Conservation (phyloP, 2,113 vertebrate genomes). For the Callipepla californica region DNA sequence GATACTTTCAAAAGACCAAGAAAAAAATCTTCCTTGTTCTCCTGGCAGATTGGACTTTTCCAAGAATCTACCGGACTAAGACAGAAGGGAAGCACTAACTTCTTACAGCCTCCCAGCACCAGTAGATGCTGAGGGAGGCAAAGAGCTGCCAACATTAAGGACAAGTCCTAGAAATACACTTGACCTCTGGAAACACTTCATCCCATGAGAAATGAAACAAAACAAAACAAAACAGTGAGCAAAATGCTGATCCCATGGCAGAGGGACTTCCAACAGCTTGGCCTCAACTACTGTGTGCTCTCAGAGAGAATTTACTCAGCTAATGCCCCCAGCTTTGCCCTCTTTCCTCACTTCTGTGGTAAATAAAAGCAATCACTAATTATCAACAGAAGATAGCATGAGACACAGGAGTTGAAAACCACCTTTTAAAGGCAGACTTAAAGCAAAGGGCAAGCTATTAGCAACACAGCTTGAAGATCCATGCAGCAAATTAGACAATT, state of each 20-base stretch:
- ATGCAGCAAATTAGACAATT: conserved; percentile 15
- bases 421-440: conserved; percentile 4
- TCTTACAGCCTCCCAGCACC: not conserved
- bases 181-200: not conserved
- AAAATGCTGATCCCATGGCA: accelerated
- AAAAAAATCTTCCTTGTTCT: not conserved
- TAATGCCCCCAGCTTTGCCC: not conserved
- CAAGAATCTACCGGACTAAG: not conserved
- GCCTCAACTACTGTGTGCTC: not conserved
- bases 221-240: not conserved
- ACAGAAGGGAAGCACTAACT: accelerated
- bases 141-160: not conserved
- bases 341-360: not conserved
- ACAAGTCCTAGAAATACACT: not conserved
- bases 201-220: not conserved
- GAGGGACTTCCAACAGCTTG: accelerated
- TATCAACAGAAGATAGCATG: not conserved
- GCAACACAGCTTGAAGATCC: conserved; percentile 17
- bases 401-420: conserved; percentile 12
- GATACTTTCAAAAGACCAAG: not conserved
- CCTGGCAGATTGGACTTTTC: not conserved
- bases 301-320: not conserved
- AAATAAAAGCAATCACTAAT: conserved; percentile 5
- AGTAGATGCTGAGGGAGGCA: not conserved
- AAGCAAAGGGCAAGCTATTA: conserved; percentile 31